A percentile compares a stretch with the other conserved stretches of the same genome.
phyloP scores from a whole-genome alignment of 2,797 vertebrate genomes.

The Hypotaenidia okinawae region DNA sequence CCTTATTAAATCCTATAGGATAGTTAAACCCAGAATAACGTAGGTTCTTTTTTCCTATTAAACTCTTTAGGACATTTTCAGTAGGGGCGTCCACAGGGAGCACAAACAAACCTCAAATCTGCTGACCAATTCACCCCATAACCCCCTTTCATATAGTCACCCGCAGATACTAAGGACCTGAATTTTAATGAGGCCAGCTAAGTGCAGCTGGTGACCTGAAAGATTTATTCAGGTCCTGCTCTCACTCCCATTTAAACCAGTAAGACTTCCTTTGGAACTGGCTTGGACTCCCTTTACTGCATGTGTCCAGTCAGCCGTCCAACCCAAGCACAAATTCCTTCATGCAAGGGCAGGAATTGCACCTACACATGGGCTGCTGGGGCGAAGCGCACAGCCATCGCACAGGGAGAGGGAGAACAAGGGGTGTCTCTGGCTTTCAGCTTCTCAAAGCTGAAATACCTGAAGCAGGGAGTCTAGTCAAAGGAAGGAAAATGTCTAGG shows the following conservation, averaged over 20 bases:
- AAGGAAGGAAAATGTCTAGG: background rate
- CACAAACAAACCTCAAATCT: constrained; percentile 46
- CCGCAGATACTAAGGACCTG: constrained; percentile 41
- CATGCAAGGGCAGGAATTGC: background rate
- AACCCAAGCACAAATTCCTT: background rate
- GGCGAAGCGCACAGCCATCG: background rate
- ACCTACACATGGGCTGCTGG: background rate
- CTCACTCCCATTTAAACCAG: constrained; percentile 52
- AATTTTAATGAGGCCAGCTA: constrained; percentile 62
- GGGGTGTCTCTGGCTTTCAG: background rate
- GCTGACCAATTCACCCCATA: constrained; percentile 57
- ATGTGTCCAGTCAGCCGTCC: background rate
- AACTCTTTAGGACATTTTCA: constrained; percentile 27
- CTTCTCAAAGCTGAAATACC: background rate
- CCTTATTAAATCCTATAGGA: constrained; percentile 61
- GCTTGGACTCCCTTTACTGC: constrained; percentile 1
- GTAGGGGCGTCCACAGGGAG: constrained; percentile 21
- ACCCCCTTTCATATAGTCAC: constrained; percentile 33
- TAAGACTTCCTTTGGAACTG: constrained; percentile 49
- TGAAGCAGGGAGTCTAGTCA: background rate
- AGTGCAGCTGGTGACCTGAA: constrained; percentile 57
- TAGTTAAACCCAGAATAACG: background rate
- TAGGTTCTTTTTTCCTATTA: constrained; percentile 43
- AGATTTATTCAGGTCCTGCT: constrained; percentile 47
- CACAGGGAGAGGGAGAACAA: background rate